Evolutionary conservation across 2,797 vertebrate genomes (phyloP), one percentile per base, ranked within the genome.

Genomic region (Percopsis omiscomaycus): DNA sequence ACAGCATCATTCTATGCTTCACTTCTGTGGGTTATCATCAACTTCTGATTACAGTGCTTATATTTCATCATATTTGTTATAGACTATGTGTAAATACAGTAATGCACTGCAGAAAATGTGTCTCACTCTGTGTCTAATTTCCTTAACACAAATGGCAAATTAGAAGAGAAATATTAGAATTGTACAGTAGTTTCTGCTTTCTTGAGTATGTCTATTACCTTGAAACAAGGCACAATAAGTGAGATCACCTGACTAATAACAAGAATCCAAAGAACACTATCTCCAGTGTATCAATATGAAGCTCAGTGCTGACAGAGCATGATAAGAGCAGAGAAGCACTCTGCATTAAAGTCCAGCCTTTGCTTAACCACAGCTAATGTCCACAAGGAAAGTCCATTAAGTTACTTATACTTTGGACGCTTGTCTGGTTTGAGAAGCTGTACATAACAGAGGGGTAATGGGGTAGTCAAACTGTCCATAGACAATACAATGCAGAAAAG

Each of bases 291-390:
- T 42, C 78, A 82, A 83, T 74, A 84, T 77, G 71, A 65, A 80
- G 74, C 42, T n/a, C 8, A 3, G 46, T 68, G 83, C 82, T 83
- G 82, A 87, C 78, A 64, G 59, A 37, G 82, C 80, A 84, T 2
- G 50, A 75, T 45, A 27, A 49, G 57, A 61, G 15, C 42, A 56
- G 61, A 54, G 64, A 81, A 77, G 81, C 84, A 85, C 81, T 88
- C 55, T 46, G 65, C 75, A 82, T 74, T 72, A 81, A 49, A 58
- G 53, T 64, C 68, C 61, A 71, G 68, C 37, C 45, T 74, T 69
- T 85, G 75, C 80, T 87, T 80, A 87, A 83, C 73, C 82, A 82
- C 78, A 81, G 67, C 68, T 73, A 76, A 74, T 71, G 65, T 59
- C 69, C 48, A 14, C 44, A 37, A 48, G 64, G 5, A 61, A 59